Evolutionary conservation across 1,140 invertebrate species (phyloP), one percentile per base, ranked within the genome.

Genomic region (Micrasema longulum): DNA sequence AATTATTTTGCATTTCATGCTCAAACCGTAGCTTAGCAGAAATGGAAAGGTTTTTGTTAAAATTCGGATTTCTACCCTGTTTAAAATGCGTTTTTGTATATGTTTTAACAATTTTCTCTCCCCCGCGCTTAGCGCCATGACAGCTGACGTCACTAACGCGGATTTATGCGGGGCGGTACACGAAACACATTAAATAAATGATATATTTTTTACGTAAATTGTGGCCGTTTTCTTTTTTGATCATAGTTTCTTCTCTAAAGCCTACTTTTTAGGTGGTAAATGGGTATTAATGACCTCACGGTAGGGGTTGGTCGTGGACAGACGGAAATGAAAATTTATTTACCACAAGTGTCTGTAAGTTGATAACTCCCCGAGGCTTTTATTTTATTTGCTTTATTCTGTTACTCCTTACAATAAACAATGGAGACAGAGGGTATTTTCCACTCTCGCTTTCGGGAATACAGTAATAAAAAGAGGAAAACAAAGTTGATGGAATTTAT

Each of bases 301-400:
- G 74, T n/a, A 31, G 26, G 26, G 26, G 26, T 31, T 2, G 26
- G 26, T 26, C 53, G 60, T 14, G 60, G 43, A 64, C 41, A 64
- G 60, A 47, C 53, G 35, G 41, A 75, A 74, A 75, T 75, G 74
- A 75, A 67, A 72, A 75, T 75, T 75, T 75, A 75, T 75, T 66
- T 70, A 60, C 70, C 69, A 38, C 73, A 71, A 75, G 69, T 75
- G 69, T 71, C 74, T 50, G 45, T 16, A 60, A 53, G 60, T 72
- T 72, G 74, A 72, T 72, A 74, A 72, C 70, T 69, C 73, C 67
- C 73, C 36, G 18, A 50, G 36, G 57, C n/a, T 43, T 66, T 71
- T 74, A 67, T 71, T 74, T 74, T 74, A 70, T 60, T 74, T 67
- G 52, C 52, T 67, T 70, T 70, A 67, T 74, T 69, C 71, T 64